Conservation (phyloP, 2,888 invertebrate species). For the Drosophila cognata region DNA sequence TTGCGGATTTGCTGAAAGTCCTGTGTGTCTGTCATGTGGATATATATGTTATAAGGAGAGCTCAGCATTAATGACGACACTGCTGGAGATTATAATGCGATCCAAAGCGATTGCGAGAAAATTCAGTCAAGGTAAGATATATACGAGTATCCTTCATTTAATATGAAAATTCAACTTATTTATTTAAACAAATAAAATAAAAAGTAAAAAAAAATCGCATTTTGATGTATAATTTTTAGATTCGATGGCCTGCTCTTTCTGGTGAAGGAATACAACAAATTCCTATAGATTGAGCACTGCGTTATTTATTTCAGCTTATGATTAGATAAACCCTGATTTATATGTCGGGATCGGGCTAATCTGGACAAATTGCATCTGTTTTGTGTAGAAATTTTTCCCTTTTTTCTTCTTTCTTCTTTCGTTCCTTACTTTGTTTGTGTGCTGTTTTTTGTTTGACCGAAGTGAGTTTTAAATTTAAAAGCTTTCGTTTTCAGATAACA, state of each 20-base stretch:
- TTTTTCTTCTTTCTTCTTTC: conserved; percentile 15
- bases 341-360: conserved; percentile 19
- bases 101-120: conserved; percentile 85
- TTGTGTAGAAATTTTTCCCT: conserved; percentile 22
- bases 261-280: background rate
- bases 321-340: background rate
- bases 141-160: background rate
- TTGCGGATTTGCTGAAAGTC: conserved; percentile 9
- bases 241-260: background rate
- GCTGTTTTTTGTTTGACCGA: conserved; percentile 14
- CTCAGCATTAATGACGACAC: conserved; percentile 79
- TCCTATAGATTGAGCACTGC: background rate
- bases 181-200: too few species aligned
- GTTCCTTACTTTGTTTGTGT: background rate
- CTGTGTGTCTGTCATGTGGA: conserved; percentile 29
- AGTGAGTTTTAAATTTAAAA: conserved; percentile 23
- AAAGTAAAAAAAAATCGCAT: background rate
- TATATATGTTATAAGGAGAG: conserved; percentile 24
- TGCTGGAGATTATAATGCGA: conserved; percentile 84
- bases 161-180: background rate
- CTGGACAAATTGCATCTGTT: conserved; percentile 45
- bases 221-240: background rate
- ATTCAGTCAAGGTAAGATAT: conserved; percentile 82
- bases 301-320: background rate
- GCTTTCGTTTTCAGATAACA: conserved; percentile 39